A percentile compares a stretch with the other conserved stretches of the same genome.
Evolutionary conservation across 92 coral and sea anemone genomes (phyloP).

Genomic region (Palythoa grandiflora): DNA sequence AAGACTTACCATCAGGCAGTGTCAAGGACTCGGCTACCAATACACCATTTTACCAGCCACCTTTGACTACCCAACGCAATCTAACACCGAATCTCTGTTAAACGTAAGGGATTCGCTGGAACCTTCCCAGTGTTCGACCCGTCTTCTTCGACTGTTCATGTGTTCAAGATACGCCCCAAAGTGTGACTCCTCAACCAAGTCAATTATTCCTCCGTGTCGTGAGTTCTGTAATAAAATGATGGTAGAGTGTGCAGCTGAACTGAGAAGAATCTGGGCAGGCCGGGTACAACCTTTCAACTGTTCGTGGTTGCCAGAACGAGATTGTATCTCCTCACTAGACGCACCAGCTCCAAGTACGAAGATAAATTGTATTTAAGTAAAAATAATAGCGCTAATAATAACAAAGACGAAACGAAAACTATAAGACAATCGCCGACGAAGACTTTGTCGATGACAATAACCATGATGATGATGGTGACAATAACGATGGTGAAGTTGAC

Average conservation of each 20-base stretch:
- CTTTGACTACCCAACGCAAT: conserved; percentile 16
- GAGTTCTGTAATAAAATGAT: not conserved
- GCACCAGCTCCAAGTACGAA: not conserved
- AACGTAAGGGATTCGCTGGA: not conserved
- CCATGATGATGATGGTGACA: too few species aligned
- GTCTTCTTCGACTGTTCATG: conserved; percentile 7
- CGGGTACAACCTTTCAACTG: conserved; percentile 2
- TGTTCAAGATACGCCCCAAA: conserved; percentile 37
- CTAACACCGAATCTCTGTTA: not conserved
- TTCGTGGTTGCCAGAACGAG: conserved; percentile 29
- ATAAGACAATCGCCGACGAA: too few species aligned
- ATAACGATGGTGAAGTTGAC: too few species aligned
- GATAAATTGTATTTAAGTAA: not conserved
- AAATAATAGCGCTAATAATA: not conserved
- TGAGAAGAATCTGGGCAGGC: not conserved
- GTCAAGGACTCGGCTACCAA: conserved; percentile 28
- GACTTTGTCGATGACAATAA: too few species aligned
- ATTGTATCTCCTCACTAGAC: conserved; percentile 4
- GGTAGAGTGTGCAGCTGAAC: conserved; percentile 3
- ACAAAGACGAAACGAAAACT: not conserved
- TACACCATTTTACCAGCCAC: conserved; percentile 45
- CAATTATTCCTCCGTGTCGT: conserved; percentile 27
- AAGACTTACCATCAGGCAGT: conserved; percentile 23
- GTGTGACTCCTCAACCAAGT: conserved; percentile 11
- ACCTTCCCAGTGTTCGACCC: conserved; percentile 1